Evolutionary conservation across 2,888 invertebrate species (phyloP), one percentile per base, ranked within the genome.

Genomic region (Ctena decussata): DNA sequence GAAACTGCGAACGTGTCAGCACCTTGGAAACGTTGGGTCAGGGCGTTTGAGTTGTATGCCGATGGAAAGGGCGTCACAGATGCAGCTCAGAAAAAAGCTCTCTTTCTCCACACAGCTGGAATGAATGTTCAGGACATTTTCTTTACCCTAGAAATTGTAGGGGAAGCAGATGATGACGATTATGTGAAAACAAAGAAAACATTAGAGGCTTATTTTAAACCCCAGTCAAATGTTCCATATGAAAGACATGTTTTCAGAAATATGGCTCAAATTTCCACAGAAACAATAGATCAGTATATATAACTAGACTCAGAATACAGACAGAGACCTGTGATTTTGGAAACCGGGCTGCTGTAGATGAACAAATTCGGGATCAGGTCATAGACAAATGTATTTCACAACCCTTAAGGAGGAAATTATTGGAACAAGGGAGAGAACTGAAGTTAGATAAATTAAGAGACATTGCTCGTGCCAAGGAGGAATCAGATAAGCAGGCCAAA

Each of bases 301-400:
- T 89, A 2, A 79, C 82, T 1, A 15, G 84, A 18, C 78, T 87
- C 41, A 30, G 81, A 32, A 49, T 65, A 2, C 30, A 82, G 57
- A 73, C 87, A 2, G 80, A 69, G 24, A 72, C 72, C 24, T 90
- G 89, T 75, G 74, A 86, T 3, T 90, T 89, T 74, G 70, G 39
- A 0, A 30, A 27, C 8, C 12, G 53, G n/a, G 71, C 86, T 39
- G 21, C 24, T 15, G 37, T 60, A 5, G 81, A 86, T 35, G 83
- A 83, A 46, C 41, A 71, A 32, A 84, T 90, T 6, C 12, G 89
- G 2, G 90, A 89, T 69, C 87, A 89, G n/a, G 77, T 90, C 15
- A 81, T 90, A 12, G 84, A 85, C 21, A 89, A 83, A 35, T 84
- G 87, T 70, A 8, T 5, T 0, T 82, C 80, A 15, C n/a, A n/a